These are phyloP conservation scores for Chymomyza procnemis DNA, from an alignment of 2,888 invertebrate genomes.

Conservation along the genomic window DNA sequence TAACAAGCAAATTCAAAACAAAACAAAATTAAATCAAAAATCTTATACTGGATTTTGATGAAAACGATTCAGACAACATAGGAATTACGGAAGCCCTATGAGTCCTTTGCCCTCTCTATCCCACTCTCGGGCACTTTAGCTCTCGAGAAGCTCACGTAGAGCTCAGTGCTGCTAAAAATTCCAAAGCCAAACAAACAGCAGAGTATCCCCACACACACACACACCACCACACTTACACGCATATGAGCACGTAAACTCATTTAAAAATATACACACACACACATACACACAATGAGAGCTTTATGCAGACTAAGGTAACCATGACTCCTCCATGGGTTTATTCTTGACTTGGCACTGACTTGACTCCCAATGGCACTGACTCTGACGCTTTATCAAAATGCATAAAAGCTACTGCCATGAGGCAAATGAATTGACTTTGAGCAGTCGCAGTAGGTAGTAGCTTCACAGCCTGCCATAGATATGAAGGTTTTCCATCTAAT, in stretches of 20 bases:
- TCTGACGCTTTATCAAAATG: no score
- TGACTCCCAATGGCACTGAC: no score
- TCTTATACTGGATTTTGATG: slow-evolving; percentile 67
- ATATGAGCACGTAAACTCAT: slow-evolving; percentile 47
- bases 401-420: slow-evolving; percentile 28
- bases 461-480: not conserved
- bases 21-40: slow-evolving; percentile 65
- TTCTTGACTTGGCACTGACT: no score
- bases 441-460: no score
- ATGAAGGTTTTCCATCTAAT: not conserved
- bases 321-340: no score
- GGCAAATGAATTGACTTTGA: slow-evolving; percentile 14
- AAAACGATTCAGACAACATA: slow-evolving; percentile 8
- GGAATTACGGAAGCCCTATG: not conserved
- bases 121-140: no score
- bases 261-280: slow-evolving; percentile 45
- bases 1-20: slow-evolving; percentile 24
- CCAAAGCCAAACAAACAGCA: slow-evolving; percentile 23
- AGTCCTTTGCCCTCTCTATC: not conserved
- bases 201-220: no score
- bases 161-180: no score
- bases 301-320: no score
- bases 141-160: not conserved
- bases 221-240: no score
- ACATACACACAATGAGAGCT: no score